Evolutionary conservation across 2,797 vertebrate species (phyloP).

Genomic region (Epinephelus awoara): DNA sequence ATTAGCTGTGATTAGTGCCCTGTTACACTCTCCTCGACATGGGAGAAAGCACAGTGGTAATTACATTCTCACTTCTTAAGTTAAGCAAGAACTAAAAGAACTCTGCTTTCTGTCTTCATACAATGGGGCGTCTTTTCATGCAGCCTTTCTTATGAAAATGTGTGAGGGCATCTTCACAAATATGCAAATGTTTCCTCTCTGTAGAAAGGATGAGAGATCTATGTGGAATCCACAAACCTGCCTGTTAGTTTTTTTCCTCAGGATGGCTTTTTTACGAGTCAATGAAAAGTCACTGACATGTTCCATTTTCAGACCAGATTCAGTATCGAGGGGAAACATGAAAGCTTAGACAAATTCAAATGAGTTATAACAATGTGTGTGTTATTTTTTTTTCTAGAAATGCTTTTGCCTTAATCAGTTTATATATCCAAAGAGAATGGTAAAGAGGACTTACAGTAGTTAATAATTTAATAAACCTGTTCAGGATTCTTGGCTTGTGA

Average conservation of each 20-base stretch:
- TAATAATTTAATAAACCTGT: constrained; percentile 28
- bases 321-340: constrained; percentile 46
- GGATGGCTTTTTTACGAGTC: constrained; percentile 40
- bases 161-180: constrained; percentile 17
- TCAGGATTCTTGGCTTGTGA: neutral
- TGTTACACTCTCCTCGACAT: neutral
- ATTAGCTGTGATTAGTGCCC: constrained; percentile 19
- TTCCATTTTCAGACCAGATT: constrained; percentile 69
- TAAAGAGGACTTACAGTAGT: neutral
- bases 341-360: constrained; percentile 57
- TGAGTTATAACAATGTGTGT: neutral
- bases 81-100: neutral
- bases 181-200: constrained; percentile 19
- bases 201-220: neutral
- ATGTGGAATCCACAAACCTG: constrained; percentile 32
- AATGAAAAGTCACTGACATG: constrained; percentile 52
- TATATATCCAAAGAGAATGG: constrained; percentile 1
- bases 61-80: constrained; percentile 16
- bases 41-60: constrained; percentile 4
- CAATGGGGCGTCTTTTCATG: constrained; percentile 6
- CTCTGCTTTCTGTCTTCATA: neutral
- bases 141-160: neutral
- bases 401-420: constrained; percentile 28
- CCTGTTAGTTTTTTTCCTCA: constrained; percentile 2
- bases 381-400: constrained; percentile 14